Evolutionary conservation across 2,797 vertebrate genomes (phyloP), one percentile per base, ranked within the genome.

Genomic region (Chanos chanos): DNA sequence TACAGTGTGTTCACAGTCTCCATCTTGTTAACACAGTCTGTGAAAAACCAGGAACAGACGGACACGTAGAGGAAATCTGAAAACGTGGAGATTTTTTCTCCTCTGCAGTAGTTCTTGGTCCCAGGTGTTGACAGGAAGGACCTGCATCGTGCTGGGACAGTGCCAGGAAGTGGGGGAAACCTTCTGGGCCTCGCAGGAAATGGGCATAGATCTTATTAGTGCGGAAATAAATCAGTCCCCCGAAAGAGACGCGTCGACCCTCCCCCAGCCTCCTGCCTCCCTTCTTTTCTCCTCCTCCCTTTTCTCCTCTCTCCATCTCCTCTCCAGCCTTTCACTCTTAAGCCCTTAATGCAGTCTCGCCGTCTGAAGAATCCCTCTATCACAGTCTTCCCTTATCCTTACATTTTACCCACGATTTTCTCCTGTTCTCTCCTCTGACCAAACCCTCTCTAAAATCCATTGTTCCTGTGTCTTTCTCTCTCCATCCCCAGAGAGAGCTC

Each of bases 151-250:
- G 34, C 44, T 47, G 49, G 61, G n/a, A 25, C n/a, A 7, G 49
- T 1, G 31, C 24, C 43, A 30, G 57, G 67, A 62, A 70, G 53
- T 62, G 30, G 45, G 40, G 28, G 40, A 69, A 44, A 25, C 43
- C 50, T 48, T 67, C 41, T 61, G 37, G 60, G 56, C 36, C 54
- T 28, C 36, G 7, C 18, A 65, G 27, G 57, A 61, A 53, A 66
- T 68, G 28, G 48, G 50, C 55, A 68, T 19, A 45, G 16, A 39
- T 55, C 64, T 45, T 71, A 71, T 71, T 71, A 70, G 15, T 18
- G 22, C 24, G 48, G 47, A 68, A 79, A 79, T 82, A 86, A 87
- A 87, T 82, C 69, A 87, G 75, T 70, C 80, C 76, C 68, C 31
- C 12, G 31, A 4, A 34, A 34, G 34, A 12, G 1, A 34, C 10